phyloP scores from a whole-genome alignment of 2,113 vertebrate species.

The Colistium nudipinnis region DNA sequence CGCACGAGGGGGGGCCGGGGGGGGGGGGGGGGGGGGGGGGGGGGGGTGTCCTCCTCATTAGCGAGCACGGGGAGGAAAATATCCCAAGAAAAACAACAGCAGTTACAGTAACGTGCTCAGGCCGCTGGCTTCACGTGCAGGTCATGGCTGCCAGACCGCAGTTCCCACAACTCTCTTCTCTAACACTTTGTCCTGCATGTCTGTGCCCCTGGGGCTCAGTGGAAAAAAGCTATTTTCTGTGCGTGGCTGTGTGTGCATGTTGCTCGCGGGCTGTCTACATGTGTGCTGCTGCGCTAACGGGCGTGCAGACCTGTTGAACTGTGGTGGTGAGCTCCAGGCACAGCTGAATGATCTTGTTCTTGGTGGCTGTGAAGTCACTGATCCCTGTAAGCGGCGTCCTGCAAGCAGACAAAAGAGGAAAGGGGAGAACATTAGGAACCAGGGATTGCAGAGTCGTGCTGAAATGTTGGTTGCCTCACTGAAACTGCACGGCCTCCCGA shows the following conservation, averaged over 20 bases:
- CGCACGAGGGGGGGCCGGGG: slow-evolving; percentile 50
- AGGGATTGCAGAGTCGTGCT: not conserved
- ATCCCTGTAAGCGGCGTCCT: slow-evolving; percentile 96
- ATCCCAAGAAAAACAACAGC: slow-evolving; percentile 63
- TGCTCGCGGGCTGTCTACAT: slow-evolving; percentile 15
- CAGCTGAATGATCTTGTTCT: slow-evolving; percentile 98
- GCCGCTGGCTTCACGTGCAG: slow-evolving; percentile 56
- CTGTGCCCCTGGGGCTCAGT: slow-evolving; percentile 47
- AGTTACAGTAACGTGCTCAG: slow-evolving; percentile 53
- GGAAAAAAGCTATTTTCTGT: slow-evolving; percentile 52
- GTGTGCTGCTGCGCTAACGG: slow-evolving; percentile 38
- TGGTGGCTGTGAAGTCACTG: slow-evolving; percentile 94
- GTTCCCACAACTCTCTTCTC: slow-evolving; percentile 65
- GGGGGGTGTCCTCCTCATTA: slow-evolving; percentile 69
- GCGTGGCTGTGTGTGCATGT: slow-evolving; percentile 6
- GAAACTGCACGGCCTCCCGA: not conserved
- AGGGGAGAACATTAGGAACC: slow-evolving; percentile 32
- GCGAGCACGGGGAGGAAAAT: slow-evolving; percentile 25
- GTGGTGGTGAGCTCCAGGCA: slow-evolving; percentile 97
- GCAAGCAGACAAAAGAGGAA: slow-evolving; percentile 59
- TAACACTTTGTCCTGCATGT: slow-evolving; percentile 48
- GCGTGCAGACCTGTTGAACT: slow-evolving; percentile 93
- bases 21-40: slow-evolving; percentile 66
- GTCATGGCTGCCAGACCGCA: slow-evolving; percentile 66
- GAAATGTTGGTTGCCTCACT: not conserved